A percentile compares a stretch with the other conserved stretches of the same genome.
These are phyloP conservation scores for Kuschelorhynchus macadamiae DNA, from an alignment of 2,888 invertebrate genomes.

Conservation along the genomic window DNA sequence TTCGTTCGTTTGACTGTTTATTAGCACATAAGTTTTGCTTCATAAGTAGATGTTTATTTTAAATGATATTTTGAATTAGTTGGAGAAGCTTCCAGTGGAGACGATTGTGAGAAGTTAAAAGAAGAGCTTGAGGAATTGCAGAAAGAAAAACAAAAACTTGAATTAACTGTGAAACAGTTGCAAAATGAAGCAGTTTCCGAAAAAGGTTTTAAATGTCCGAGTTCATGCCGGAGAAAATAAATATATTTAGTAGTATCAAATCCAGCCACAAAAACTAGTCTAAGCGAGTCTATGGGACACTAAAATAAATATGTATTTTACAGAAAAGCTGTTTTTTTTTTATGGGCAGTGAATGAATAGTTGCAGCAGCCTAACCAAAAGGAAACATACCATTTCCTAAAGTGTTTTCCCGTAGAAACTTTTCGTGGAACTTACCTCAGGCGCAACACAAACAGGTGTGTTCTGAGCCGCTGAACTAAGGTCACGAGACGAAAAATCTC, in stretches of 20 bases:
- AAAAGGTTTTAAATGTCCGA: constrained; percentile 10
- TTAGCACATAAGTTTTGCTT: constrained; percentile 18
- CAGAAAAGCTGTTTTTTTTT: not conserved
- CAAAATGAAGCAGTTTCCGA: constrained; percentile 9
- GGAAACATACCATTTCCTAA: too few relatives aligned
- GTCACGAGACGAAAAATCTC: too few relatives aligned
- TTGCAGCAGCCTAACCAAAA: too few relatives aligned
- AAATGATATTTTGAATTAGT: constrained; percentile 8
- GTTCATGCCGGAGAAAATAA: not conserved
- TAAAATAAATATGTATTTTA: constrained; percentile 10
- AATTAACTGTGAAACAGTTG: constrained; percentile 36
- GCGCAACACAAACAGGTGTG: too few relatives aligned
- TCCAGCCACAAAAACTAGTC: constrained; percentile 5
- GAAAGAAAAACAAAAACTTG: constrained; percentile 45
- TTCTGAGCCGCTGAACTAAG: too few relatives aligned
- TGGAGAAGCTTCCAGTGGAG: constrained; percentile 36
- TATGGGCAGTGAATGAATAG: not conserved
- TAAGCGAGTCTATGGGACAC: constrained; percentile 12
- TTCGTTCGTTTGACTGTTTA: constrained; percentile 8
- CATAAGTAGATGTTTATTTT: constrained; percentile 10
- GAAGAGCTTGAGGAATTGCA: constrained; percentile 43
- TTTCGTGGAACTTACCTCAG: too few relatives aligned
- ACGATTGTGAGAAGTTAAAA: constrained; percentile 46
- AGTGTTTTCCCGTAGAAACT: too few relatives aligned
- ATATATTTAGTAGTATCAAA: not conserved